Evolutionary conservation across 2,888 invertebrate genomes (phyloP), one percentile per base, ranked within the genome.

Genomic region (Stratiomys singularior): DNA sequence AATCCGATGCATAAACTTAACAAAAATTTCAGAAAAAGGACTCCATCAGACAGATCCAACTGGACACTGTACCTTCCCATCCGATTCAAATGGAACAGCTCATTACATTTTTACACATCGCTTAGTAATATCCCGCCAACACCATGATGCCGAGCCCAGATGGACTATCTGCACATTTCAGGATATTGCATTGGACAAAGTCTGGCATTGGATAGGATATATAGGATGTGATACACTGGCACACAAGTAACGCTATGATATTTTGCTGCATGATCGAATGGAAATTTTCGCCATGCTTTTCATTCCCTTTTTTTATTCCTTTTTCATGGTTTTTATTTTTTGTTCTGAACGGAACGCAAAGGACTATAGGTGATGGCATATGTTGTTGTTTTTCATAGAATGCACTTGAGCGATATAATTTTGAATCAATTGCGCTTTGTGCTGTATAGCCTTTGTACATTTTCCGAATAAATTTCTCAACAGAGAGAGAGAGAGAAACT

Each of bases 21-120:
- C 9, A 37, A 37, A 37, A 37, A n/a, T 37, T 3, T 3, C 37
- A 37, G 37, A 3, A 37, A 9, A 5, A 37, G 37, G 37, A 3
- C 37, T 37, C 5, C 37, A 9, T 37, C 37, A 37, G 9, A 37
- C 3, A 9, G 18, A 58, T 23, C n/a, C 9, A 25, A 63, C 63
- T 15, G 28, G 23, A 27, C 58, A 23, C 23, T 25, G 21, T n/a
- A 37, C n/a, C n/a, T n/a, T n/a, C n/a, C n/a, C n/a, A 18, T 27
- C 4, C 66, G 37, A 27, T 21, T 37, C 66, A 30, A 25, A 66
- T 66, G 66, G 27, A 66, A 66, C 27, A 66, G 37, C 66, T 66
- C 66, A 66, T 66, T 66, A 66, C 66, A 66, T 66, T 66, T 66
- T 66, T 66, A 66, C 66, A 66, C 66, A 66, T 66, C 66, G 37